A percentile compares a stretch with the other conserved stretches of the same genome.
These are phyloP conservation scores for Boleophthalmus pectinirostris DNA, from an alignment of 2,113 vertebrate genomes.

Conservation along the genomic window DNA sequence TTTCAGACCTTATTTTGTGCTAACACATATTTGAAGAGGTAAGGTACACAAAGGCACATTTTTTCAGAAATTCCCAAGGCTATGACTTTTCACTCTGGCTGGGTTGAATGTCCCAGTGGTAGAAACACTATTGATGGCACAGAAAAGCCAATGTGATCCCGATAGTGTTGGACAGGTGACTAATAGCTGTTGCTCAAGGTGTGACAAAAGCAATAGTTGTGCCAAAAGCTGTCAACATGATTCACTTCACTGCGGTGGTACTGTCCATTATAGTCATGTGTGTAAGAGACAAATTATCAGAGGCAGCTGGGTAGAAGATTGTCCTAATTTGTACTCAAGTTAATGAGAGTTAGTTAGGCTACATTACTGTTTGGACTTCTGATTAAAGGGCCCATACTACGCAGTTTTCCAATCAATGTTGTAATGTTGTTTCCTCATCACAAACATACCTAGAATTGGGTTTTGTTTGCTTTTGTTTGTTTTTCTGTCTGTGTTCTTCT, in stretches of 20 bases:
- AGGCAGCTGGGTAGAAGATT: neutral
- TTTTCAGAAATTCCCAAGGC: slow-evolving; percentile 27
- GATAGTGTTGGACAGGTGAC: neutral
- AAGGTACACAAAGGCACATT: slow-evolving; percentile 42
- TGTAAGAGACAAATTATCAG: neutral
- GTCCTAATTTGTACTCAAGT: neutral
- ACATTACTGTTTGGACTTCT: neutral
- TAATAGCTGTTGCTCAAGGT: slow-evolving; percentile 7
- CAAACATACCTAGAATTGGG: too few relatives aligned
- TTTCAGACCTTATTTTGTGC: neutral
- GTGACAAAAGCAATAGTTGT: slow-evolving; percentile 16
- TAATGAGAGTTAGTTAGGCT: neutral
- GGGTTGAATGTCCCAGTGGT: slow-evolving; percentile 15
- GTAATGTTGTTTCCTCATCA: too few relatives aligned
- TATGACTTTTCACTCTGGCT: slow-evolving; percentile 30
- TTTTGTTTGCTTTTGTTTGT: too few relatives aligned
- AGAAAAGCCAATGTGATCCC: neutral
- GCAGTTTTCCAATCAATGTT: too few relatives aligned
- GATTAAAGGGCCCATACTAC: too few relatives aligned
- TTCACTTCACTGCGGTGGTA: slow-evolving; percentile 25
- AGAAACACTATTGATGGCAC: neutral
- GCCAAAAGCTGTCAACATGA: slow-evolving; percentile 29
- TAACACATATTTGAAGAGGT: neutral
- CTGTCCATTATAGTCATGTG: neutral
- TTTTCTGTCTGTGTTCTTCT: too few relatives aligned